These are phyloP conservation scores for Lepidurus apus DNA, from an alignment of 1,140 invertebrate genomes.

Conservation along the genomic window DNA sequence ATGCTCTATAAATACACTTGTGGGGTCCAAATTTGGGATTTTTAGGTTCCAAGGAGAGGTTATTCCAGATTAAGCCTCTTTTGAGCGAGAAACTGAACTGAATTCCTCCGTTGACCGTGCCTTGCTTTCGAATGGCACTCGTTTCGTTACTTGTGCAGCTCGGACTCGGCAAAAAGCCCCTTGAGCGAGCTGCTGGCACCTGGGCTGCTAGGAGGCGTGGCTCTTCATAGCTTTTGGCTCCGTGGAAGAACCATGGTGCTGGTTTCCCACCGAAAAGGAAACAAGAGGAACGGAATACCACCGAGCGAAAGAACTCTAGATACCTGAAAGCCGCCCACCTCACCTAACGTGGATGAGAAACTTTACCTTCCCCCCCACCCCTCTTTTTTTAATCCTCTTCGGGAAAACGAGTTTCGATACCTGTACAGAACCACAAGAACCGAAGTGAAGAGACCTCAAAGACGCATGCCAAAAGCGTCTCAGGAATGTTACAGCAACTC, in stretches of 20 bases:
- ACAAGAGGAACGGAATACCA: slow-evolving; percentile 9
- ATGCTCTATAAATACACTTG: not conserved
- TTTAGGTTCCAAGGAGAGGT: not conserved
- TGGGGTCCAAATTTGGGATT: not conserved
- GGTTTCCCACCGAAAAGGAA: not conserved
- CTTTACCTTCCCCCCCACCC: not conserved
- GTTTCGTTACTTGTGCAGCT: not conserved
- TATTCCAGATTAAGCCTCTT: not conserved
- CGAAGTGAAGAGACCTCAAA: not conserved
- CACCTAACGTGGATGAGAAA: slow-evolving; percentile 10
- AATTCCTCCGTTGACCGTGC: not conserved
- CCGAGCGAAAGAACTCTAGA: not conserved
- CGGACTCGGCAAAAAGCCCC: not conserved
- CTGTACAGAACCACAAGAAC: not conserved
- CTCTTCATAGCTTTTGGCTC: not conserved
- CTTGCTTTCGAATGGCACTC: not conserved
- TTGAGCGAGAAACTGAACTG: slow-evolving; percentile 7
- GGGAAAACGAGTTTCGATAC: slow-evolving; percentile 19
- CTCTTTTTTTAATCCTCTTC: not conserved
- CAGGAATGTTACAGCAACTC: slow-evolving; percentile 15
- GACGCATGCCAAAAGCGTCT: slow-evolving; percentile 17
- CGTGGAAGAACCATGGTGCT: not conserved
- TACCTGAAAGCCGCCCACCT: slow-evolving; percentile 17
- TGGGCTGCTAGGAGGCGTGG: not conserved
- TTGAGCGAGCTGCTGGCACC: not conserved